Conservation (phyloP, 2,888 invertebrate genomes). For the Agrochola circellaris region DNA sequence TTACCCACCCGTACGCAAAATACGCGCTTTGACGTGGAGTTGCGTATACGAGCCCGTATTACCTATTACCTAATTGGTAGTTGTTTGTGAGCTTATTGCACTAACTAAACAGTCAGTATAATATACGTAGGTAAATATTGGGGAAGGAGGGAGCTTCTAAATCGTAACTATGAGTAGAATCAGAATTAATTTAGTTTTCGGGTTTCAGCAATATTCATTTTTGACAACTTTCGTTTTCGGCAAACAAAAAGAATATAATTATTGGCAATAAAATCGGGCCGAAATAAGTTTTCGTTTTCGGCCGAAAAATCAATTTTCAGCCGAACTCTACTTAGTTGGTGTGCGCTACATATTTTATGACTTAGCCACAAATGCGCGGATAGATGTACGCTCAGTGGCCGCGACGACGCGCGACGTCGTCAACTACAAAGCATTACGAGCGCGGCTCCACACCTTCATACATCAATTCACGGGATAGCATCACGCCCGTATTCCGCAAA, state of each 20-base stretch:
- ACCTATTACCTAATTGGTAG: too few relatives aligned
- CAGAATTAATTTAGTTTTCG: not conserved
- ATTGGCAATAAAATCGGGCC: not conserved
- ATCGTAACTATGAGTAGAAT: not conserved
- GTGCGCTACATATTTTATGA: not conserved
- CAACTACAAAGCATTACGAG: not conserved
- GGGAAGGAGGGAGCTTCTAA: not conserved
- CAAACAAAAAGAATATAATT: not conserved
- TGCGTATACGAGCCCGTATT: too few relatives aligned
- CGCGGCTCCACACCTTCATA: not conserved
- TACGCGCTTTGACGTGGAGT: too few relatives aligned
- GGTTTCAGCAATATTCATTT: not conserved
- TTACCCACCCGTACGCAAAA: too few relatives aligned
- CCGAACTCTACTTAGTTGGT: not conserved
- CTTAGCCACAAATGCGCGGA: constrained; percentile 7
- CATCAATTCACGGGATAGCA: not conserved
- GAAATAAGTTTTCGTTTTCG: not conserved
- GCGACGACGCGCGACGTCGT: constrained; percentile 1
- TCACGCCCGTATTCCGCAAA: not conserved
- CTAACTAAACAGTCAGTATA: not conserved
- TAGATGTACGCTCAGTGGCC: constrained; percentile 16
- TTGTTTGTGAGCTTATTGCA: too few relatives aligned
- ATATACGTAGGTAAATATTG: not conserved
- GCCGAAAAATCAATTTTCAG: not conserved
- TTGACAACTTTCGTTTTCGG: not conserved